Base-by-base conservation (phyloP, 2,113 vertebrate species). In the Herpetotheres cachinnans region DNA sequence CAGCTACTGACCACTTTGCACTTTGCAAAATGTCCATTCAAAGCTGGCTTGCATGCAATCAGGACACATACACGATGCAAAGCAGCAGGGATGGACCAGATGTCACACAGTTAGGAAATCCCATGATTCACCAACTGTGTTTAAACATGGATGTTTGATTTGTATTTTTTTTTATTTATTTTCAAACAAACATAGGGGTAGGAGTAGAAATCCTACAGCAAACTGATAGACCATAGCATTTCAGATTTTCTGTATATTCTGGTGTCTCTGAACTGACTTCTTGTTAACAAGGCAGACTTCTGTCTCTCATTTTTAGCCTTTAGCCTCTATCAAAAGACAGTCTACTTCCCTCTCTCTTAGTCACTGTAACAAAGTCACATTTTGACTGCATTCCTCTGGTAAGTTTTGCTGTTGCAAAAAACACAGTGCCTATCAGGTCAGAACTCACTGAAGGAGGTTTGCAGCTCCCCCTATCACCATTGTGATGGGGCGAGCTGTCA, bases 161-260 rank as follows among this genome's bases (percentile, higher is more conserved):
- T 61, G 8, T 9, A 11, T 24, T 44, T 17, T 73, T 16, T 30
- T 1, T 4, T 17, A 27, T 27, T 74, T 67, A 9, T 76, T 92
- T 90, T 66, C 77, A 50, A 44, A 56, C 8, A 77, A 70, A 73
- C 21, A 7, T 6, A 50, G 29, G 36, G 16, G 11, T 22, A 36
- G 34, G 29, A 89, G 30, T 17, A 34, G 66, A 84, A 95, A 77
- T 73, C 62, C 70, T 61, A 36, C 20, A 72, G 21, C 21, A 63
- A 79, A 82, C 30, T 34, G 30, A 73, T 0, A 42, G 56, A 70
- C 10, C 0, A 0, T 2, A 65, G 26, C 27, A 79, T 73, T 92
- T 73, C 70, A 73, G 20, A 54, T 54, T 71, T 67, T 56, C 5
- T 13, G 14, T 17, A 1, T 24, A 42, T 87, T 63, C 56, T 61